A percentile compares a stretch with the other conserved stretches of the same genome.
These are phyloP conservation scores for Crypturellus undulatus DNA, from an alignment of 2,113 vertebrate genomes.

Conservation along the genomic window DNA sequence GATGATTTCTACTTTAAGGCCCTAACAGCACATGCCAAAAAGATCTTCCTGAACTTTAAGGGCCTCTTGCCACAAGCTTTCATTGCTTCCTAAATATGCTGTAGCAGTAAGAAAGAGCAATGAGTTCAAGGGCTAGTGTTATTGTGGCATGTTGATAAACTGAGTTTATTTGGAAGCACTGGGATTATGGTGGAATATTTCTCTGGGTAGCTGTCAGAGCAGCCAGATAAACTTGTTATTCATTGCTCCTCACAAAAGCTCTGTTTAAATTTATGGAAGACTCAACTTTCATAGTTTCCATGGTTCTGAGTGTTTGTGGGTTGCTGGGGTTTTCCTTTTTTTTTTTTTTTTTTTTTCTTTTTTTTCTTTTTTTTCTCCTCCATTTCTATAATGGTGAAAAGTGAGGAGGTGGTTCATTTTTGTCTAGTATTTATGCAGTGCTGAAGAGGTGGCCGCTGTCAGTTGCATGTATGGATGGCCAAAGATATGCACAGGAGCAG, in stretches of 20 bases:
- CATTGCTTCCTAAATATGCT: background rate
- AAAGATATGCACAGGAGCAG: background rate
- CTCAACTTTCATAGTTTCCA: background rate
- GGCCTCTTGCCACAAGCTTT: background rate
- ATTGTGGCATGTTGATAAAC: background rate
- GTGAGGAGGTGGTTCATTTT: background rate
- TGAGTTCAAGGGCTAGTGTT: background rate
- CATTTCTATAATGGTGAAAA: background rate
- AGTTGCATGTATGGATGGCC: background rate
- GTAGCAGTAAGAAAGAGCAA: background rate
- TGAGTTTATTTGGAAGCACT: background rate
- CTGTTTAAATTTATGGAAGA: background rate
- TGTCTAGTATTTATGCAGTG: fast-evolving
- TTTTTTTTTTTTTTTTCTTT: background rate
- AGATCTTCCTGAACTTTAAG: background rate
- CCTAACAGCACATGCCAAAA: fast-evolving
- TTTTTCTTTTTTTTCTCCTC: background rate
- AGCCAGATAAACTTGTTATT: background rate
- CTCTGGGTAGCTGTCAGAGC: background rate
- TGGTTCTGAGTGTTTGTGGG: background rate
- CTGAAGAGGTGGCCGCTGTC: background rate
- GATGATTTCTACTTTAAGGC: background rate
- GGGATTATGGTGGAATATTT: background rate
- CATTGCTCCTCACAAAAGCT: background rate
- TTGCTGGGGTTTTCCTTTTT: background rate